These are phyloP conservation scores for Apus apus DNA, from an alignment of 2,113 vertebrate species.

Conservation along the genomic window DNA sequence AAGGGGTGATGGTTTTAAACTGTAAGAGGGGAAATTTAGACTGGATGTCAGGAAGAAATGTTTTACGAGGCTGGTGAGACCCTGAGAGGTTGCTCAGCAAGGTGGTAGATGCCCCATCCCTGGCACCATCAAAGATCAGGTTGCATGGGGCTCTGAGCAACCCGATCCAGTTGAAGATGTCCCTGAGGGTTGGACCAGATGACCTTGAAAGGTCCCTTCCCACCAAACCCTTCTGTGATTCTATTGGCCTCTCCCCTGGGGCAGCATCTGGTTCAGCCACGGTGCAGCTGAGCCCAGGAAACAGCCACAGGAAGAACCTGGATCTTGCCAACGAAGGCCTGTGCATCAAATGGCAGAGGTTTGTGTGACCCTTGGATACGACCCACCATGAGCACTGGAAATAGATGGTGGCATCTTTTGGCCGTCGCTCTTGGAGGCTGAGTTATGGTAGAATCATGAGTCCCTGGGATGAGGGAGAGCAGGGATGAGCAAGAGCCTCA, in stretches of 20 bases:
- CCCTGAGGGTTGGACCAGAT: too few species aligned
- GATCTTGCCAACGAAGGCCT: neutral
- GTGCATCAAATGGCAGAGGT: neutral
- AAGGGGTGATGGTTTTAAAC: too few species aligned
- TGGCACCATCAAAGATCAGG: too few species aligned
- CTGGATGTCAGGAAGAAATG: too few species aligned
- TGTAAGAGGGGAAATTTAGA: too few species aligned
- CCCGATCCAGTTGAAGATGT: too few species aligned
- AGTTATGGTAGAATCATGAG: neutral
- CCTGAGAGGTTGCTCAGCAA: too few species aligned
- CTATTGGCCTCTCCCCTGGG: neutral
- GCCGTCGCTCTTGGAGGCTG: neutral
- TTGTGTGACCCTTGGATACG: rapidly evolving
- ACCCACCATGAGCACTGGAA: neutral
- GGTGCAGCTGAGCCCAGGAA: neutral
- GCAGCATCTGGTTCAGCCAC: neutral
- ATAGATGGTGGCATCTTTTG: neutral
- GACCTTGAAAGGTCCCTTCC: too few species aligned
- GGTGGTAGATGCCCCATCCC: too few species aligned
- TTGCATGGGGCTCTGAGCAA: too few species aligned
- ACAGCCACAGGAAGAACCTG: neutral
- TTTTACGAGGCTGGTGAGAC: too few species aligned
- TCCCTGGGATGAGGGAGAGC: constrained; percentile 36
- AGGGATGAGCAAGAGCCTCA: constrained; percentile 49
- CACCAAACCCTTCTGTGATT: too few species aligned